Percentiles rank a stretch among this genome's conserved stretches.
Conservation (phyloP, 2,888 invertebrate species). For the Microplitis manilae region DNA sequence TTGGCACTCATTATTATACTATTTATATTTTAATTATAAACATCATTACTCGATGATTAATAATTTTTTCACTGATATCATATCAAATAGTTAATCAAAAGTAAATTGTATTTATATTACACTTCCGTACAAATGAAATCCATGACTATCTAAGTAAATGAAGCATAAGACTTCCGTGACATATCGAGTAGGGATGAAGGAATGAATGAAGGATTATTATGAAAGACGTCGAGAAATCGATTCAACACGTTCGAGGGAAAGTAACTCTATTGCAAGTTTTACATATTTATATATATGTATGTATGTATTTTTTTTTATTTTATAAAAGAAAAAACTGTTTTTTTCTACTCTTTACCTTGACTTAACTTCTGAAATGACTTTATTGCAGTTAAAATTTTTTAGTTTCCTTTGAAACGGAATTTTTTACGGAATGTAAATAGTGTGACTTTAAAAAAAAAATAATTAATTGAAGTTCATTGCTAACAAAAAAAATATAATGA, state of each 20-base stretch:
- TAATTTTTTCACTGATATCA: background rate
- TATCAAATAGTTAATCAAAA: background rate
- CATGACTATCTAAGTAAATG: conserved; percentile 14
- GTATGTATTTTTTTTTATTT: background rate
- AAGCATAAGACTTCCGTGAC: background rate
- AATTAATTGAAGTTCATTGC: too few relatives aligned
- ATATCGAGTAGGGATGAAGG: background rate
- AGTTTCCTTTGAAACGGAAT: too few relatives aligned
- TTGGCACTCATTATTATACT: background rate
- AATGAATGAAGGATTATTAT: conserved; percentile 20
- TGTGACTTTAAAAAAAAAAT: too few relatives aligned
- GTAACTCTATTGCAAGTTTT: conserved; percentile 1
- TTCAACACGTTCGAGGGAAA: conserved; percentile 1
- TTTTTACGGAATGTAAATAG: too few relatives aligned
- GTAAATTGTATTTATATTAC: background rate
- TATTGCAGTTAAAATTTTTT: too few relatives aligned
- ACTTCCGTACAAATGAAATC: background rate
- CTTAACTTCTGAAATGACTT: background rate
- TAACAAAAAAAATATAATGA: too few relatives aligned
- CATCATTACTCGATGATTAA: too few relatives aligned
- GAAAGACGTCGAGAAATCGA: conserved; percentile 3
- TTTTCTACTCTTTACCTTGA: background rate
- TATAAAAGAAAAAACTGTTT: background rate
- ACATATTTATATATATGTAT: background rate
- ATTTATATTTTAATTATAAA: too few relatives aligned